These are phyloP conservation scores for Scaptomyza polygonia DNA, from an alignment of 2,888 invertebrate species.

Conservation along the genomic window DNA sequence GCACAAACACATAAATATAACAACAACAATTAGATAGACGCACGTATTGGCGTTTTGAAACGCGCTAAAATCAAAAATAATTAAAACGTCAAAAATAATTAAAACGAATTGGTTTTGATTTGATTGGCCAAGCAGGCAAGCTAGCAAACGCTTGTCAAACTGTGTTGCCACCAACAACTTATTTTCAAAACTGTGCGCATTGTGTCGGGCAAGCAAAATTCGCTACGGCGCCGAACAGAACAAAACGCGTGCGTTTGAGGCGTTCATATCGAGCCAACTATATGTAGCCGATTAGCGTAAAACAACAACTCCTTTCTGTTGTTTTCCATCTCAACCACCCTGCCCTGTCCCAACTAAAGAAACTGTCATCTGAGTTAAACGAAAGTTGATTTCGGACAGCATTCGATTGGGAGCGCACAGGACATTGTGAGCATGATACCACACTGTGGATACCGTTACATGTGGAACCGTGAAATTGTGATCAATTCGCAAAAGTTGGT, in stretches of 20 bases:
- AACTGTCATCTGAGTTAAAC: constrained; percentile 1
- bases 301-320: constrained; percentile 1
- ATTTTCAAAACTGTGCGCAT: constrained; percentile 8
- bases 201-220: not conserved
- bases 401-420: constrained; percentile 81
- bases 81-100: constrained; percentile 25
- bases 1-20: constrained; percentile 40
- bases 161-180: constrained; percentile 20
- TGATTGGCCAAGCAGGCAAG: constrained; percentile 11
- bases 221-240: constrained; percentile 67
- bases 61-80: constrained; percentile 43
- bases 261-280: constrained; percentile 37
- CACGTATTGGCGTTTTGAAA: constrained; percentile 64
- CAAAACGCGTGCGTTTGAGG: constrained; percentile 69
- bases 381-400: constrained; percentile 17
- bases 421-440: constrained; percentile 85
- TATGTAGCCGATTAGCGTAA: constrained; percentile 60
- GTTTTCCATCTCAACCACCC: not conserved
- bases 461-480: constrained; percentile 96
- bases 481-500: constrained; percentile 96
- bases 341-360: not conserved
- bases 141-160: constrained; percentile 15
- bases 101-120: constrained; percentile 35
- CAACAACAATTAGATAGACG: constrained; percentile 38
- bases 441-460: constrained; percentile 92